Evolutionary conservation across 2,888 invertebrate species (phyloP), one percentile per base, ranked within the genome.

Genomic region (Harpagoxenus sublaevis): DNA sequence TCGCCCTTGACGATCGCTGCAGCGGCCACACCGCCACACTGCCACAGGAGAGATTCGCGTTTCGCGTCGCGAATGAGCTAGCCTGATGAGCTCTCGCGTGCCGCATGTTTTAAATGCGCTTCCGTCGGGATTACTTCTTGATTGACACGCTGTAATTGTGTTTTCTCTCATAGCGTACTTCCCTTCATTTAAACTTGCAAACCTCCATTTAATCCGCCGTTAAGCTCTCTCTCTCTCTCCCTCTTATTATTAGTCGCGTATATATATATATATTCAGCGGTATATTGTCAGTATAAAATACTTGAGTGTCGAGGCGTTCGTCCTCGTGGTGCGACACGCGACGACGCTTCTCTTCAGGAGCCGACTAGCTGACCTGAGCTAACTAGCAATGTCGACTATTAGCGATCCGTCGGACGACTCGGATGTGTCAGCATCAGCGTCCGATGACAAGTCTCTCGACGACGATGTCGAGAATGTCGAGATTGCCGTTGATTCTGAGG

Each of bases 111-210:
- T 12, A 39, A 10, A 57, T 15, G 45, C 55, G 18, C 18, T 23
- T 28, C n/a, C 42, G 10, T 9, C 42, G 42, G 35, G 35, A 42
- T 60, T 51, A 48, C 28, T 12, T 48, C 10, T 60, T 48, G 48
- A 71, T 73, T 81, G 65, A 60, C 75, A 73, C 5, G 4, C 28
- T 6, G n/a, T 57, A 73, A 65, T 12, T 48, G 18, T 23, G 23
- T 23, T 48, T 48, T 51, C 28, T 18, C 23, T 8, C 6, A 3
- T 18, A 57, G 57, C 31, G 12, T 48, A 28, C 28, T 23, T 45
- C 15, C 12, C 53, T 35, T 5, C 35, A 35, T 35, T 35, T 35
- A 35, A 35, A 35, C 2, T 35, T 35, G 23, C 5, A 35, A 35
- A 35, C 35, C 35, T 35, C 5, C 35, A 3, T 35, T 35, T 3